Evolutionary conservation across 2,888 invertebrate genomes (phyloP).

Genomic region (Rhorus exstirpatorius): DNA sequence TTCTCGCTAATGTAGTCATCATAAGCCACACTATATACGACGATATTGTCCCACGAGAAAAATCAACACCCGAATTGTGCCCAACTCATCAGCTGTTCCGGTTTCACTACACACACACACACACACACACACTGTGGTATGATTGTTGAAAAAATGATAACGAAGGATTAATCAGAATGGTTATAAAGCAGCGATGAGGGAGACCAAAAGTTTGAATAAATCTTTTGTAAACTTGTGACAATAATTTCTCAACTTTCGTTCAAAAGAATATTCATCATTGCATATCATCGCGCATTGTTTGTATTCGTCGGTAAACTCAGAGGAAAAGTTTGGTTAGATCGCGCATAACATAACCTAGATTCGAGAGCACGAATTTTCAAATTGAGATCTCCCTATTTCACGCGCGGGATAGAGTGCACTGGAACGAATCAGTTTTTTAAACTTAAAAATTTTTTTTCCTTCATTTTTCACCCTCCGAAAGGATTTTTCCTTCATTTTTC

Average conservation of each 20-base stretch:
- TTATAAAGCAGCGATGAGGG: background rate
- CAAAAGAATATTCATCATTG: background rate
- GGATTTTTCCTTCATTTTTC: too few species aligned
- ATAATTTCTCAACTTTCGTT: constrained; percentile 14
- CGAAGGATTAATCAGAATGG: constrained; percentile 8
- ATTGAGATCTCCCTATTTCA: background rate
- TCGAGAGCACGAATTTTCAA: constrained; percentile 35
- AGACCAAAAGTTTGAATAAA: background rate
- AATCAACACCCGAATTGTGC: constrained; percentile 13
- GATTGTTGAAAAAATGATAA: constrained; percentile 20
- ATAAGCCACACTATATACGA: constrained; percentile 13
- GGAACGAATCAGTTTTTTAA: too few species aligned
- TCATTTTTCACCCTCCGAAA: too few species aligned
- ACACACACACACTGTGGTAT: background rate
- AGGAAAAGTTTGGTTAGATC: background rate
- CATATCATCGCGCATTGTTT: background rate
- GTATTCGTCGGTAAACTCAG: constrained; percentile 8
- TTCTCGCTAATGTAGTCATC: constrained; percentile 42
- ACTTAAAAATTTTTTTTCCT: too few species aligned
- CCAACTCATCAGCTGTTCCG: constrained; percentile 19
- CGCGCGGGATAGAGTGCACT: background rate
- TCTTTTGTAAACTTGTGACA: constrained; percentile 22
- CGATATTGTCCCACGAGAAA: background rate
- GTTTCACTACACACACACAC: too few species aligned
- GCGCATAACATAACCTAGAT: background rate